These are phyloP conservation scores for Disparrhopalites patrizii DNA, from an alignment of 2,888 invertebrate genomes.

Conservation along the genomic window DNA sequence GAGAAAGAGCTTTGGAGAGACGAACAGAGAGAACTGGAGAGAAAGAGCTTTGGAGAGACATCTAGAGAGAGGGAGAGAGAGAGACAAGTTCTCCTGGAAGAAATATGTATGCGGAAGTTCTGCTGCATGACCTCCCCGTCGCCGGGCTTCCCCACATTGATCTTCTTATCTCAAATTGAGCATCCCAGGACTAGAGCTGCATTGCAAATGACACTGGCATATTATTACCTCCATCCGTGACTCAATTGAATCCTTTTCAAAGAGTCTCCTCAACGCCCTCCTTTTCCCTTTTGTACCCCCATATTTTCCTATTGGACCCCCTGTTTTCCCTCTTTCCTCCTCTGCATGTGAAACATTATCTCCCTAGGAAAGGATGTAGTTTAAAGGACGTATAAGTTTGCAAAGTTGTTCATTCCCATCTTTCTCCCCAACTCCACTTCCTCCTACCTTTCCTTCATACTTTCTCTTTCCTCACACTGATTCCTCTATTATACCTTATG, in stretches of 20 bases:
- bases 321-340: neutral
- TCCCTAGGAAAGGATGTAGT: no score
- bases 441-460: neutral
- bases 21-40: no score
- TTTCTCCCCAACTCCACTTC: no score
- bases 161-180: conserved; percentile 28
- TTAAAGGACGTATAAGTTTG: no score
- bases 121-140: conserved; percentile 23
- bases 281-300: neutral
- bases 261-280: neutral
- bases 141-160: conserved; percentile 19
- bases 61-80: no score
- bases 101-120: conserved; percentile 11
- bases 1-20: no score
- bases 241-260: conserved; percentile 25
- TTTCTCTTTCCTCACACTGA: neutral
- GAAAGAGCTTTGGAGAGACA: no score
- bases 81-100: no score
- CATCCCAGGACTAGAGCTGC: conserved; percentile 23
- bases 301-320: neutral
- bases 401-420: no score
- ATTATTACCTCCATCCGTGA: conserved; percentile 27
- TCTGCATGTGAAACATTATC: no score
- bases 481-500: neutral
- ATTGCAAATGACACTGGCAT: conserved; percentile 26